A percentile compares a stretch with the other conserved stretches of the same genome.
These are phyloP conservation scores for Blera fallax DNA, from an alignment of 2,888 invertebrate genomes.

Conservation along the genomic window DNA sequence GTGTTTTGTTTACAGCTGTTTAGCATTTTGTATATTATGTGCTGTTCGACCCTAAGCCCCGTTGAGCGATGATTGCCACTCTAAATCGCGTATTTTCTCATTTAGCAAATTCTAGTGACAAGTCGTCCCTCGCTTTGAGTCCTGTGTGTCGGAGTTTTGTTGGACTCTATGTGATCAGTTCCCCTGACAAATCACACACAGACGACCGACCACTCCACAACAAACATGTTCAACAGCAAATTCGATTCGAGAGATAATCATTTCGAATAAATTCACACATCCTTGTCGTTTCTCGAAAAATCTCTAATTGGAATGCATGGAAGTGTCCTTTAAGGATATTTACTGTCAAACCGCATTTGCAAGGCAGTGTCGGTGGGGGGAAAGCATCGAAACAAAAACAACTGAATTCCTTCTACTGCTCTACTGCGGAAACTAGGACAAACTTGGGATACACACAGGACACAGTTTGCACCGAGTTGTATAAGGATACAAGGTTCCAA, in stretches of 20 bases:
- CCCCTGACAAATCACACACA: constrained; percentile 23
- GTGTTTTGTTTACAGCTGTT: constrained; percentile 32
- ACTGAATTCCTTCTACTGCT: constrained; percentile 3
- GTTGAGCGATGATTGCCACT: constrained; percentile 68
- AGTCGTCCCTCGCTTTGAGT: constrained; percentile 15
- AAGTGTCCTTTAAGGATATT: constrained; percentile 67
- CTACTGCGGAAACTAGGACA: constrained; percentile 59
- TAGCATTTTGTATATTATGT: constrained; percentile 14
- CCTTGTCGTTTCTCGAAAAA: constrained; percentile 25
- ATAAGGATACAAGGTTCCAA: constrained; percentile 1
- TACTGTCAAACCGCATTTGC: constrained; percentile 52
- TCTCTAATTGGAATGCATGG: constrained; percentile 67
- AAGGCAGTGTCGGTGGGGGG: not conserved
- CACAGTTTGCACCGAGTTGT: constrained; percentile 3
- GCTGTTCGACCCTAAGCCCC: constrained; percentile 41
- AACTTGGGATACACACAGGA: constrained; percentile 37
- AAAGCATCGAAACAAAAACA: not conserved
- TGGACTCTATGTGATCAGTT: constrained; percentile 6
- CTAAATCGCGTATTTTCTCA: constrained; percentile 52
- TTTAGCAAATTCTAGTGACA: constrained; percentile 44
- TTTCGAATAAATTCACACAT: not conserved
- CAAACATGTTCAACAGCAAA: not conserved
- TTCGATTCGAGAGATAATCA: not conserved
- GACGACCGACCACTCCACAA: constrained; percentile 19
- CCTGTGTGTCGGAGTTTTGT: constrained; percentile 28